Evolutionary conservation across 2,797 vertebrate genomes (phyloP).

Genomic region (Salarias fasciatus): DNA sequence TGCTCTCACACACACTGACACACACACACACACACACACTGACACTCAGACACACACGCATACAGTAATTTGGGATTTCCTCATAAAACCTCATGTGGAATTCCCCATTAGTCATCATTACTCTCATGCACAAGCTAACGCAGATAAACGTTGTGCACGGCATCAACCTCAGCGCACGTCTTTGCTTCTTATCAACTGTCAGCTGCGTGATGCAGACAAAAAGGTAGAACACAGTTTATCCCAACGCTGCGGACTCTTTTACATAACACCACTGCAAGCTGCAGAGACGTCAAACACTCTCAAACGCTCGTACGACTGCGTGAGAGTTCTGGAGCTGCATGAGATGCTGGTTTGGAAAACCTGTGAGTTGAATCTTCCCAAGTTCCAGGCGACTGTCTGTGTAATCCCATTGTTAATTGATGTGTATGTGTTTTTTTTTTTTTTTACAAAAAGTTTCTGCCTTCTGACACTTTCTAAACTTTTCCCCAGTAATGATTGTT

Average conservation of each 20-base stretch:
- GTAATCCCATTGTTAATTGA: too few relatives aligned
- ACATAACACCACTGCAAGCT: conserved; percentile 51
- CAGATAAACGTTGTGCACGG: background rate
- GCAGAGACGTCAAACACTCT: conserved; percentile 8
- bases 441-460: too few relatives aligned
- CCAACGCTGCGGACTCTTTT: conserved; percentile 49
- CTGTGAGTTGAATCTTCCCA: too few relatives aligned
- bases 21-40: conserved; percentile 7
- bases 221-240: conserved; percentile 35
- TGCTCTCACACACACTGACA: conserved; percentile 20
- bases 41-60: background rate
- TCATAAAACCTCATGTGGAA: conserved; percentile 1
- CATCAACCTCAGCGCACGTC: conserved; percentile 11
- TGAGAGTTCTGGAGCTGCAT: too few relatives aligned
- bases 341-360: too few relatives aligned
- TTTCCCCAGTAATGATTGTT: too few relatives aligned
- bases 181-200: conserved; percentile 44
- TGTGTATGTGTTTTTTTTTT: too few relatives aligned
- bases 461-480: too few relatives aligned
- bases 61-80: background rate
- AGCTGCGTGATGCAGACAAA: conserved; percentile 35
- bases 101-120: conserved; percentile 2
- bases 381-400: too few relatives aligned
- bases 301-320: conserved; percentile 4
- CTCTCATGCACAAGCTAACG: background rate